A percentile compares a stretch with the other conserved stretches of the same genome.
These are phyloP conservation scores for Crioceris asparagi DNA, from an alignment of 2,888 invertebrate genomes.

Conservation along the genomic window DNA sequence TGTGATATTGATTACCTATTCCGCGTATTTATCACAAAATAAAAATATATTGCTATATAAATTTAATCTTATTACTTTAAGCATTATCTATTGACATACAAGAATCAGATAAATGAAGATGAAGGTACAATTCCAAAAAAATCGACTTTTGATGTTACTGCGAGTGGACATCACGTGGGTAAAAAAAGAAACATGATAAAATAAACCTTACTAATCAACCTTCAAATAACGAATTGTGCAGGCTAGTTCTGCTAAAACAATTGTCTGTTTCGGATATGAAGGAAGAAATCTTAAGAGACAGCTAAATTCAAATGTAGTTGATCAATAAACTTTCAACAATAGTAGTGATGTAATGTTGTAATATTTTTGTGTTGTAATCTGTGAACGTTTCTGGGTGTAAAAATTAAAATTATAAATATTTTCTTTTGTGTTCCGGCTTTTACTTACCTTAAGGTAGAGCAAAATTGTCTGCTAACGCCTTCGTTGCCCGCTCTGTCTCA, in stretches of 20 bases:
- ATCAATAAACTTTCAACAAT: too few species aligned
- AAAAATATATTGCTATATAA: too few species aligned
- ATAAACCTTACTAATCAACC: not conserved
- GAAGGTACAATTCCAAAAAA: not conserved
- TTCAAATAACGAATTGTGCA: not conserved
- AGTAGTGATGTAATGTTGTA: too few species aligned
- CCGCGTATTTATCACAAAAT: too few species aligned
- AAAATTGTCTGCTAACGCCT: constrained; percentile 6
- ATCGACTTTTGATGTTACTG: not conserved
- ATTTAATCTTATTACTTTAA: too few species aligned
- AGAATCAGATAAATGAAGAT: not conserved
- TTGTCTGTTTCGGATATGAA: not conserved
- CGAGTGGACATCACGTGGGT: not conserved
- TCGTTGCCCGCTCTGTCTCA: constrained; percentile 6
- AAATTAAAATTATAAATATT: not conserved
- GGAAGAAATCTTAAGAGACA: not conserved
- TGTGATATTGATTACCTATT: too few species aligned
- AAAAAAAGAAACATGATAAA: constrained; percentile 4
- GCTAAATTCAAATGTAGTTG: not conserved
- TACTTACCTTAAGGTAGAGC: constrained; percentile 3
- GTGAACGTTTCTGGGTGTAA: too few species aligned
- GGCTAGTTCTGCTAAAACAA: constrained; percentile 2
- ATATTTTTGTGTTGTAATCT: too few species aligned
- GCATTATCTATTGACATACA: constrained; percentile 1
- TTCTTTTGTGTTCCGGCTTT: not conserved